Base-by-base conservation (phyloP, 2,797 vertebrate genomes). In the Allobates femoralis region DNA sequence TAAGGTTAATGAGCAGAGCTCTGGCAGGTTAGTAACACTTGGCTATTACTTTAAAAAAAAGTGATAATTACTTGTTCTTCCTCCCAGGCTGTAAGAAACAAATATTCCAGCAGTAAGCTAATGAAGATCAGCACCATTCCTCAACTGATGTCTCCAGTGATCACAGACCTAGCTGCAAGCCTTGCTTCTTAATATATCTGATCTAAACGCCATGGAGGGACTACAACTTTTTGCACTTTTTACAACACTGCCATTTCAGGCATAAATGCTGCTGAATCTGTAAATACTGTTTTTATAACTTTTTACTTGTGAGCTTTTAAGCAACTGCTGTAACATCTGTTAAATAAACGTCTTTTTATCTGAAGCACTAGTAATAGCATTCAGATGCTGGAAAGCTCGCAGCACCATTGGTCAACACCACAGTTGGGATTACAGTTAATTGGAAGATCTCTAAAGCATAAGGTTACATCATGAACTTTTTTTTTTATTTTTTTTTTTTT, bases 71-170 rank as follows among this genome's bases (percentile, higher is more conserved):
- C 10, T 51, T 3, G 66, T 2, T 60, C 1, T 69, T 18, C n/a
- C 75, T 83, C 55, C 1, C 92, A 99, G 98, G 95, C 97, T 2
- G 86, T 98, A 79, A 97, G 91, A 93, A 97, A 94, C 86, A 99
- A 99, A 84, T 99, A 98, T 46, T 94, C 96, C 0, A 97, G 96
- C 92, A 94, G 93, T 89, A 96, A 93, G 64, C 94, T 98, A 55
- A 92, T 98, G 95, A 95, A 91, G 89, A 95, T 98, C 91, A 97
- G 97, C 91, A 94, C 94, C 0, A 88, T 96, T 5, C 94, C 96
- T 80, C 95, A 97, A 86, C 95, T 99, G 53, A 94, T 91, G 81
- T 90, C 95, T 0, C 28, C 90, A 0, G 0, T 92, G 5, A 7
- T 98, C 88, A 93, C 88, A 87, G 93, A 94, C 51, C 90, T 98